phyloP scores from a whole-genome alignment of 2,797 vertebrate species.

The Toxotes lorentzi region DNA sequence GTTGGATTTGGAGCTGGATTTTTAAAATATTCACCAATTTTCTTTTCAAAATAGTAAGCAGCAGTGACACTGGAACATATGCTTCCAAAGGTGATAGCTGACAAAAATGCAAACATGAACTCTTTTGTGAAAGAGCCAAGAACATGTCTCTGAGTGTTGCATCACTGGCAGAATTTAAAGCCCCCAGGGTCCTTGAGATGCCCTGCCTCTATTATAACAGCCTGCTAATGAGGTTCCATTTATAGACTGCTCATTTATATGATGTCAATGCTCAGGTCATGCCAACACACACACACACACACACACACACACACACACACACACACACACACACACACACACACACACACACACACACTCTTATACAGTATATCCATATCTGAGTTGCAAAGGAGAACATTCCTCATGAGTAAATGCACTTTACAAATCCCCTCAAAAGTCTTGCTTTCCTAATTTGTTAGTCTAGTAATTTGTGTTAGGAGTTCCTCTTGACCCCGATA shows the following conservation, averaged over 20 bases:
- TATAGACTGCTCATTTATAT: constrained; percentile 82
- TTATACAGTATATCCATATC: constrained; percentile 9
- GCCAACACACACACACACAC: constrained; percentile 50
- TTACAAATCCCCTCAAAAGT: constrained; percentile 65
- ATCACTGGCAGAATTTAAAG: constrained; percentile 65
- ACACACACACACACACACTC: constrained; percentile 33
- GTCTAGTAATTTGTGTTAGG: constrained; percentile 47
- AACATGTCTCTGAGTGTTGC: constrained; percentile 54
- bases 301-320: constrained; percentile 45
- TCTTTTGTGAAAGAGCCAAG: constrained; percentile 30
- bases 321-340: constrained; percentile 32
- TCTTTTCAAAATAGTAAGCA: background rate
- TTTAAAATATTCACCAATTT: background rate
- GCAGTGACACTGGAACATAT: background rate
- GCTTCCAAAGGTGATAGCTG: constrained; percentile 4
- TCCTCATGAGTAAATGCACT: constrained; percentile 60
- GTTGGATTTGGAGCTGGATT: no score
- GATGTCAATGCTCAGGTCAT: constrained; percentile 78
- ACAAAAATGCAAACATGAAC: constrained; percentile 32
- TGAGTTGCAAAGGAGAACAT: constrained; percentile 53
- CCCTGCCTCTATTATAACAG: constrained; percentile 73
- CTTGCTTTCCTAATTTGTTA: constrained; percentile 48
- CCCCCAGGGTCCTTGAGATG: constrained; percentile 62
- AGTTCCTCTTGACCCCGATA: constrained; percentile 64
- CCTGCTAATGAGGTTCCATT: constrained; percentile 82